Base-by-base conservation (phyloP, 2,888 invertebrate species). In the Trissoscelio sp. region DNA sequence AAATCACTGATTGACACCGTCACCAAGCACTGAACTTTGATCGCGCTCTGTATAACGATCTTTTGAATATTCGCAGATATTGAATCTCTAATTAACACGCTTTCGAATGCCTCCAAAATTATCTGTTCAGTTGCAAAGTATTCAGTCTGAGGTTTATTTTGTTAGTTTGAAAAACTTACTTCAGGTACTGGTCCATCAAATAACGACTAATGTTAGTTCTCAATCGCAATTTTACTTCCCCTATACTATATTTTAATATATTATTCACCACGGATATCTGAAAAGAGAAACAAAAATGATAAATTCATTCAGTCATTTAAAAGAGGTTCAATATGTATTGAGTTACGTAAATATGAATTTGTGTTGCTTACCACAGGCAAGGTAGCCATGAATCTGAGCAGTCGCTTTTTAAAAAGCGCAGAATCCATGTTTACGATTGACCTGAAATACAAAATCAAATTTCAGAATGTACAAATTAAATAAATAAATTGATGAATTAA, bases 251-350 rank as follows among this genome's bases (percentile, higher is more conserved):
- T 93, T 98, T 99, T 74, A 99, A 92, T 67, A 97, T 93, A 89
- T 98, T 98, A 92, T 99, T 99, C 39, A 99, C 96, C 81, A 98
- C 92, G 0, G 99, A 97, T 91, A 99, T 96, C 96, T 97, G 66
- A 66, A 79, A 79, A 9, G n/a, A 69, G 20, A 67, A 67, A 34
- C 14, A 20, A 42, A 37, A 37, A 37, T n/a, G n/a, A n/a, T n/a
- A n/a, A n/a, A n/a, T n/a, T n/a, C n/a, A n/a, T n/a, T n/a, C n/a
- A n/a, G n/a, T n/a, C n/a, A n/a, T n/a, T n/a, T n/a, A n/a, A n/a
- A n/a, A n/a, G n/a, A n/a, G n/a, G n/a, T n/a, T n/a, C n/a, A n/a
- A n/a, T n/a, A n/a, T n/a, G n/a, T n/a, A n/a, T n/a, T n/a, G n/a
- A n/a, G n/a, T 57, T 37, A 9, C 37, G 11, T 39, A 34, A 34